Evolutionary conservation across 2,888 invertebrate genomes (phyloP).

Genomic region (Acanthopleura granulata): DNA sequence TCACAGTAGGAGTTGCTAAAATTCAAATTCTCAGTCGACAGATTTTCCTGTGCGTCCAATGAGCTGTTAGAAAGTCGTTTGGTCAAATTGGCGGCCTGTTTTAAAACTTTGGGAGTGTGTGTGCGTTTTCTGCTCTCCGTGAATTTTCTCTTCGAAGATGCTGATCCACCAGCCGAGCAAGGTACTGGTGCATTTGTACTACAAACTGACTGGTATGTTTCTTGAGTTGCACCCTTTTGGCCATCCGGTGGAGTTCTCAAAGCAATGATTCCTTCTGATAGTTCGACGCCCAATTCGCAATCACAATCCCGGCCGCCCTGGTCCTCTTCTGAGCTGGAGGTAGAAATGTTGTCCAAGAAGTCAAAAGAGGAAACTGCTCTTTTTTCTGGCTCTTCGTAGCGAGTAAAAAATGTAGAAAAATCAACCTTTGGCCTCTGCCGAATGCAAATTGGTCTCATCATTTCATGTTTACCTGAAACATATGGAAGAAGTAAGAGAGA

Average conservation of each 20-base stretch:
- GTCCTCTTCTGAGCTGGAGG: slow-evolving; percentile 28
- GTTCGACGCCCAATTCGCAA: not conserved
- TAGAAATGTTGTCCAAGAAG: slow-evolving; percentile 49
- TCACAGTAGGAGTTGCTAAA: slow-evolving; percentile 46
- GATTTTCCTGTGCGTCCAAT: slow-evolving; percentile 20
- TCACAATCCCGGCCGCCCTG: not conserved
- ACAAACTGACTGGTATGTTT: not conserved
- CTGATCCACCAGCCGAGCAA: not conserved
- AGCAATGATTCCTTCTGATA: no score
- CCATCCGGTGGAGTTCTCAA: no score
- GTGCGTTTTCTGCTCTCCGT: not conserved
- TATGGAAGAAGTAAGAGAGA: not conserved
- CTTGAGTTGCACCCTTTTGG: not conserved
- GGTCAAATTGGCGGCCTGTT: not conserved
- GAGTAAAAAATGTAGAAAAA: slow-evolving; percentile 44
- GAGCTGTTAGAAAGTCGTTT: slow-evolving; percentile 10
- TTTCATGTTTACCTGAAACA: slow-evolving; percentile 39
- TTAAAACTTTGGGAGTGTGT: not conserved
- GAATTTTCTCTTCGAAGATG: not conserved
- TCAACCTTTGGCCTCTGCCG: slow-evolving; percentile 38
- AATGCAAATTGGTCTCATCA: slow-evolving; percentile 21
- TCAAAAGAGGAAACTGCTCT: slow-evolving; percentile 57
- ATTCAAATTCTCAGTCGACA: slow-evolving; percentile 25
- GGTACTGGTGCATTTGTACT: not conserved
- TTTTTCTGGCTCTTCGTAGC: slow-evolving; percentile 51